A percentile compares a stretch with the other conserved stretches of the same genome.
These are phyloP conservation scores for Geococcyx californianus DNA, from an alignment of 2,113 vertebrate species.

Conservation along the genomic window DNA sequence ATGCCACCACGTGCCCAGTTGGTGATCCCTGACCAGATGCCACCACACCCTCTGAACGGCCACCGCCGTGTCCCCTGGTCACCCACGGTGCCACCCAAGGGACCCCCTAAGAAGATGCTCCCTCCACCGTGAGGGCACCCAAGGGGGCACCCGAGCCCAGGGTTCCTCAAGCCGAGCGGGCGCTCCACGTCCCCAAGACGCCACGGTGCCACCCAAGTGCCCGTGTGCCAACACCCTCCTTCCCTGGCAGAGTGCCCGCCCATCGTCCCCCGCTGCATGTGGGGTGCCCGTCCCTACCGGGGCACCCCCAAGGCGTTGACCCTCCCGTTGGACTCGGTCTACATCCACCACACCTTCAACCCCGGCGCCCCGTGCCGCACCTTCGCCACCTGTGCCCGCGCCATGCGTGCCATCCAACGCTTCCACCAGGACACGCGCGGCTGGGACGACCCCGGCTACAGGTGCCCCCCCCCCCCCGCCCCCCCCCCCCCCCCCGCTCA, in stretches of 20 bases:
- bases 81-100: neutral
- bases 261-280: conserved; percentile 86
- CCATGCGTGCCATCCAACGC: conserved; percentile 87
- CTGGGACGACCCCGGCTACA: conserved; percentile 93
- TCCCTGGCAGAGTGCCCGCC: conserved; percentile 80
- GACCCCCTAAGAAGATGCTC: neutral
- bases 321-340: conserved; percentile 81
- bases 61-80: too few relatives aligned
- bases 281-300: conserved; percentile 82
- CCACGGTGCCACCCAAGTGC: too few relatives aligned
- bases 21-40: too few relatives aligned
- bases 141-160: too few relatives aligned
- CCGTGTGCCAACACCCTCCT: neutral
- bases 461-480: conserved; percentile 43
- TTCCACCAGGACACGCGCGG: conserved; percentile 83
- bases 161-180: neutral
- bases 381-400: conserved; percentile 73
- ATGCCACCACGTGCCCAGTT: too few relatives aligned
- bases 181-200: neutral
- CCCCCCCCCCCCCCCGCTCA: rapidly evolving
- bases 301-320: conserved; percentile 74
- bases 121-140: too few relatives aligned
- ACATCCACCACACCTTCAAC: conserved; percentile 84
- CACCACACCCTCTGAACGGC: neutral
- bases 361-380: conserved; percentile 79